These are phyloP conservation scores for Diglossa cyanea DNA, from an alignment of 2,797 vertebrate genomes.

Conservation along the genomic window DNA sequence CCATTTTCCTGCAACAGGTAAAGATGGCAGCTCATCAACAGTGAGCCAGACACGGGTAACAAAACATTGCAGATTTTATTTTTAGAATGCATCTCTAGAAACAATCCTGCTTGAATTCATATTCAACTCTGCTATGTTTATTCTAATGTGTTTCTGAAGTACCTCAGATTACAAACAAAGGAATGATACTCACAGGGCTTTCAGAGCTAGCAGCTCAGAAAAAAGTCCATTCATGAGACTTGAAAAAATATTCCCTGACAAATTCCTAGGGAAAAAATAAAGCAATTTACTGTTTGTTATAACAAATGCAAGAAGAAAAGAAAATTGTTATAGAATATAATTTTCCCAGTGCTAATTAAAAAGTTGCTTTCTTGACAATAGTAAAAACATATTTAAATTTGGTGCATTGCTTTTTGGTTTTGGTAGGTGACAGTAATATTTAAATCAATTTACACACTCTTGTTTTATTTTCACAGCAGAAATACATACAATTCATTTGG, in stretches of 20 bases:
- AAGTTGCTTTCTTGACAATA: background rate
- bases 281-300: background rate
- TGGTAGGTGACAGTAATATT: background rate
- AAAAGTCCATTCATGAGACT: slow-evolving; percentile 85
- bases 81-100: background rate
- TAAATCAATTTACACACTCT: background rate
- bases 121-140: background rate
- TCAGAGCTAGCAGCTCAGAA: slow-evolving; percentile 81
- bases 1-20: background rate
- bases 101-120: background rate
- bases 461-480: background rate
- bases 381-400: background rate
- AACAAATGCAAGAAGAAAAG: background rate
- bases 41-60: background rate
- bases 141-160: background rate
- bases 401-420: background rate
- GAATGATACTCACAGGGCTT: slow-evolving; percentile 84
- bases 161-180: background rate
- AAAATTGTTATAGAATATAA: background rate
- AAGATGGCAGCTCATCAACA: background rate
- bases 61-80: background rate
- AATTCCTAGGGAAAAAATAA: slow-evolving; percentile 75
- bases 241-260: slow-evolving; percentile 93
- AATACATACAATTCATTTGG: background rate
- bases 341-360: background rate